A percentile compares a stretch with the other conserved stretches of the same genome.
phyloP scores from a whole-genome alignment of 2,113 vertebrate genomes.

The Rhinoptilus africanus region DNA sequence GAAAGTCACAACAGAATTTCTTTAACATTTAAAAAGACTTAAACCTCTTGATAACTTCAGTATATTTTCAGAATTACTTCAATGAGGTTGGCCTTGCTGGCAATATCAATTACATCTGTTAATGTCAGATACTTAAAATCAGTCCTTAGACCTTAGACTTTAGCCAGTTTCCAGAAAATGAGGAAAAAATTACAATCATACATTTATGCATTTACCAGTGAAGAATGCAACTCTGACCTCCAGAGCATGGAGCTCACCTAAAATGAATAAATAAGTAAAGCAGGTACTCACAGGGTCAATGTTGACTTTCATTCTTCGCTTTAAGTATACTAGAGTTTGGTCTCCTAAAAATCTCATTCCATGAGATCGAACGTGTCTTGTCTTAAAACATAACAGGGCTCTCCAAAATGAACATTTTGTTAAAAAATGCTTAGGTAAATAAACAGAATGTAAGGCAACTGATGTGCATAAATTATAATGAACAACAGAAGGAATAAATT shows the following conservation, averaged over 20 bases:
- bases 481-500: neutral
- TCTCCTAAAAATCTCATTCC: neutral
- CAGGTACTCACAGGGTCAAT: neutral
- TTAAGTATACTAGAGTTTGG: neutral
- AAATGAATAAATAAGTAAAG: neutral
- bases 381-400: neutral
- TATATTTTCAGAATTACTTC: neutral
- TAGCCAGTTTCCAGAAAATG: neutral
- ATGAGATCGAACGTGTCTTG: neutral
- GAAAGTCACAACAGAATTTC: neutral
- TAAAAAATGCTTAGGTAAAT: neutral
- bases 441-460: neutral
- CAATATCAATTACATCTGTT: neutral
- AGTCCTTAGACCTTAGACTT: neutral
- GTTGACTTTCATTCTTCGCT: neutral
- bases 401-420: neutral
- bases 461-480: neutral
- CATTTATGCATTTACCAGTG: neutral
- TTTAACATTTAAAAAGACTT: neutral
- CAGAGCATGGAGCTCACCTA: neutral
- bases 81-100: neutral
- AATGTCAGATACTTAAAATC: neutral
- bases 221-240: neutral
- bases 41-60: neutral
- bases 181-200: neutral